Base-by-base conservation (phyloP, 2,113 vertebrate species). In the Syrrhaptes paradoxus region DNA sequence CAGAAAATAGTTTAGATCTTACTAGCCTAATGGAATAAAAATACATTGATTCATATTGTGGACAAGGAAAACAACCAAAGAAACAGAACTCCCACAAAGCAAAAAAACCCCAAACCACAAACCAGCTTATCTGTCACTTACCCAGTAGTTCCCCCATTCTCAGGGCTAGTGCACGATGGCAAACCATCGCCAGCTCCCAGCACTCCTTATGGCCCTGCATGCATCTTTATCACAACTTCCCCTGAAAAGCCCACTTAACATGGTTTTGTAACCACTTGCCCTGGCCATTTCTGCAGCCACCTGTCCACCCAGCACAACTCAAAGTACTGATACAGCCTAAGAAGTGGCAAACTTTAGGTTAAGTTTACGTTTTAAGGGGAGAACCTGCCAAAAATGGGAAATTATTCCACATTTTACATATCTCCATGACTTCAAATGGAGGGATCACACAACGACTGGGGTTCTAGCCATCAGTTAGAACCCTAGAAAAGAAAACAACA, bases 81-180 rank as follows among this genome's bases (percentile, higher is more conserved):
- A 41, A 41, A 41, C 41, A 41, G 41, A 10, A 13, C 3, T 6
- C 41, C 52, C 4, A 4, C 7, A 41, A n/a, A 45, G 9, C 5
- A 17, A 12, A 26, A 15, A 52, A 28, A 25, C 11, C 6, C 0
- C 13, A 49, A 59, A 31, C 10, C 49, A 71, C 11, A 31, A 46
- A 36, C 24, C 25, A 61, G 31, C 17, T 43, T 49, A 49, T 58
- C 43, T 90, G n/a, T 3, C 12, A 10, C 41, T 61, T 51, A 55
- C 9, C 5, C 57, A 31, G 52, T 5, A 65, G 58, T 34, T 74
- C 11, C 41, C 13, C 6, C 0, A 0, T 20, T 34, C 18, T 29
- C 2, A 1, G 70, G 36, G 29, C 31, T n/a, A 14, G 48, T 10
- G 11, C 72, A 31, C 0, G 2, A 36, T 8, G 8, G 45, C 36